Percentiles rank a stretch among this genome's conserved stretches.
These are phyloP conservation scores for Fragum fragum DNA, from an alignment of 2,888 invertebrate genomes.

Conservation along the genomic window DNA sequence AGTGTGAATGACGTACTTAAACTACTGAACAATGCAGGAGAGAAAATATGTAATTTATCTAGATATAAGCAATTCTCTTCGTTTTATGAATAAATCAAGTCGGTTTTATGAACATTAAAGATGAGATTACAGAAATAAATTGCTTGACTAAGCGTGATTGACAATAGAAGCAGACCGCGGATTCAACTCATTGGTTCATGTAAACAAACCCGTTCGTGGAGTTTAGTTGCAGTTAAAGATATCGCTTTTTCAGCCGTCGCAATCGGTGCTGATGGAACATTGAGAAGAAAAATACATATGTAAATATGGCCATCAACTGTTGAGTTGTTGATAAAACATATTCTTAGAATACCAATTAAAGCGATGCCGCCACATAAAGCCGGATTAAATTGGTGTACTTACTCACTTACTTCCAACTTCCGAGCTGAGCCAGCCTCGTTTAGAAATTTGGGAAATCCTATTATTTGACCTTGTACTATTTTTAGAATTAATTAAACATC, in stretches of 20 bases:
- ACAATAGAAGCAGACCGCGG: conserved; percentile 21
- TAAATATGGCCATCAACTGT: conserved; percentile 10
- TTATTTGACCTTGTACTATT: conserved; percentile 31
- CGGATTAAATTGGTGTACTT: conserved; percentile 60
- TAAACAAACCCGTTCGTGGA: conserved; percentile 55
- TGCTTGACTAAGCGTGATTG: conserved; percentile 27
- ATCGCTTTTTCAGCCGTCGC: conserved; percentile 50
- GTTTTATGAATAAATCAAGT: conserved; percentile 25
- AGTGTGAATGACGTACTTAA: conserved; percentile 36
- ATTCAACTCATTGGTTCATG: conserved; percentile 35
- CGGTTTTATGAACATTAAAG: conserved; percentile 25
- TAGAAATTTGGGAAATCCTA: conserved; percentile 55
- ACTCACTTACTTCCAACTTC: conserved; percentile 50
- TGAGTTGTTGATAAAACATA: conserved; percentile 22
- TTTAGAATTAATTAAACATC: neutral
- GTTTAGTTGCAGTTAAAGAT: conserved; percentile 45
- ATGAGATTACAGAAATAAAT: conserved; percentile 28
- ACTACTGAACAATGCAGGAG: conserved; percentile 7
- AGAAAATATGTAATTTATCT: conserved; percentile 23
- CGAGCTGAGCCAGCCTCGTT: conserved; percentile 66
- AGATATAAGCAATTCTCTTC: conserved; percentile 26
- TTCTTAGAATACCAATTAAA: conserved; percentile 16
- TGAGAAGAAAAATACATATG: conserved; percentile 51
- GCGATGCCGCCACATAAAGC: conserved; percentile 41
- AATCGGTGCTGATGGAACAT: conserved; percentile 36